Evolutionary conservation across 2,113 vertebrate species (phyloP), one percentile per base, ranked within the genome.

Genomic region (Lepus europaeus): DNA sequence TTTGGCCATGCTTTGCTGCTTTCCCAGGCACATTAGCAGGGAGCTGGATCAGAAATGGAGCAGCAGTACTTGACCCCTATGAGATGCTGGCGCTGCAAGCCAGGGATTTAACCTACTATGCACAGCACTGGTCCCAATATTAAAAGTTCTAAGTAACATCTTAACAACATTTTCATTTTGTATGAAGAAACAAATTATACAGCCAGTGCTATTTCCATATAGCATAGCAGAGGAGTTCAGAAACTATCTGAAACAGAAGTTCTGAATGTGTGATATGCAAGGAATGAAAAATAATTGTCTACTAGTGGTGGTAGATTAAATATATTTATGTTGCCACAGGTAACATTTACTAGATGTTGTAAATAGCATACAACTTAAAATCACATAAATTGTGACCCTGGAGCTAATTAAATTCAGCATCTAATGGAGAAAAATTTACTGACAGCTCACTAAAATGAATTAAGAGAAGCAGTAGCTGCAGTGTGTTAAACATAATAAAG

Each of bases 341-440:
- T 97, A 98, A 96, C 91, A 84, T 95, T 98, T 98, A 97, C 96
- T 95, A 97, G 95, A 97, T 95, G 89, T 92, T 92, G 64, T 96
- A 98, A 98, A 98, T 87, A 98, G 91, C 74, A 89, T 87, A 89
- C 89, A 97, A 97, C 92, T 96, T 97, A 97, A 68, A 98, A 97
- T 97, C 96, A 97, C 16, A 39, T 96, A 98, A 98, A 97, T 98
- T 81, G 90, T 93, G 90, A 98, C 93, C 96, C 88, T 82, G 64
- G 39, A 96, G 90, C 95, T 98, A 98, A 98, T 98, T 98, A 98
- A 98, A 98, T 97, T 97, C 91, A 96, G 74, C 80, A 97, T 96
- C 97, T 98, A 98, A 98, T 97, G 95, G 95, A 97, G 92, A 97
- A 95, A 97, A 97, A 97, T 97, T 90, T 98, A 98, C 98, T 97